Conservation (phyloP, 2,797 vertebrate species). For the Phoxinus dragarum region DNA sequence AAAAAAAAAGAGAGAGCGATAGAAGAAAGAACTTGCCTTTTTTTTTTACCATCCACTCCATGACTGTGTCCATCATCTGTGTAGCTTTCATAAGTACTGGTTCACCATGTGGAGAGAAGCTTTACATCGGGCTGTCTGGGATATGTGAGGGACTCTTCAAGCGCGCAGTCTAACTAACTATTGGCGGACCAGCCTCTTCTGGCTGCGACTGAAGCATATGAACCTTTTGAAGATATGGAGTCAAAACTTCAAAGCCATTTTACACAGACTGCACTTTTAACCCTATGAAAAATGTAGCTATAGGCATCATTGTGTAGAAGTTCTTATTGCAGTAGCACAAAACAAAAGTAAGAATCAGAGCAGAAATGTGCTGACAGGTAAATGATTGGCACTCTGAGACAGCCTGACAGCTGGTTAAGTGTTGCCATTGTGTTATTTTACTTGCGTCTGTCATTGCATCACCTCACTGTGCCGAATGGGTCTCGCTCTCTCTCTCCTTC, state of each 20-base stretch:
- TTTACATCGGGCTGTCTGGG: conserved; percentile 22
- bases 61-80: conserved; percentile 38
- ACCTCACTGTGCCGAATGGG: neutral
- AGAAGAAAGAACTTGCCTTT: conserved; percentile 48
- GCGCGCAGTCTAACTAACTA: neutral
- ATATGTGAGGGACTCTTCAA: neutral
- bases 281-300: neutral
- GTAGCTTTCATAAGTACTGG: conserved; percentile 14
- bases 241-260: neutral
- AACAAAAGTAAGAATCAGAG: conserved; percentile 54
- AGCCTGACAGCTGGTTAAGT: conserved; percentile 47
- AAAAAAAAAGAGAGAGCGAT: conserved; percentile 66
- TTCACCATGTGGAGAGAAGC: neutral
- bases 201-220: neutral
- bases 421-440: conserved; percentile 24
- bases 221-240: conserved; percentile 16
- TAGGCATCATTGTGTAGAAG: neutral
- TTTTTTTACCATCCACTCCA: conserved; percentile 56
- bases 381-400: conserved; percentile 37
- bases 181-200: conserved; percentile 2
- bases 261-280: neutral
- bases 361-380: conserved; percentile 61
- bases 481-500: conserved; percentile 28
- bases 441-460: conserved; percentile 45
- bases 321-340: conserved; percentile 3